These are phyloP conservation scores for Bombyx mori DNA, from an alignment of 1,140 invertebrate genomes.

Conservation along the genomic window DNA sequence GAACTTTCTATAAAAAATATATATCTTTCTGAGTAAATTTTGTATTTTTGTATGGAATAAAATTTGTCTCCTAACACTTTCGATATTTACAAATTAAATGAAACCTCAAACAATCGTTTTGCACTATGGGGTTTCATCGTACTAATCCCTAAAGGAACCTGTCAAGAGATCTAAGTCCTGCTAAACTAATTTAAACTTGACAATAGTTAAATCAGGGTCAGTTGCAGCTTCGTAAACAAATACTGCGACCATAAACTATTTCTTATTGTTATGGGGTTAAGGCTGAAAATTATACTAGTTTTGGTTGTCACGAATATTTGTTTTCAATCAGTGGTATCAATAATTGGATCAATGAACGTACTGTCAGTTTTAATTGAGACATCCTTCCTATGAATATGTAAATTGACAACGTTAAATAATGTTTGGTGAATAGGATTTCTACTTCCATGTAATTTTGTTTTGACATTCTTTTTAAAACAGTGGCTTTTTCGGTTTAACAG, in stretches of 20 bases:
- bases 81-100: too few species aligned
- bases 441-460: too few species aligned
- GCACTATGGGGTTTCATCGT: too few species aligned
- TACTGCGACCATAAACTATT: not conserved
- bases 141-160: conserved; percentile 12
- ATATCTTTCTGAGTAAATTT: too few species aligned
- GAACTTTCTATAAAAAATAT: too few species aligned
- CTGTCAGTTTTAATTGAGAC: conserved; percentile 40
- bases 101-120: too few species aligned
- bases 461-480: too few species aligned
- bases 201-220: conserved; percentile 37
- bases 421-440: too few species aligned
- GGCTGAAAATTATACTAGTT: conserved; percentile 8
- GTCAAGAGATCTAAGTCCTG: conserved; percentile 14
- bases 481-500: too few species aligned
- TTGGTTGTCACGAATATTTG: conserved; percentile 23
- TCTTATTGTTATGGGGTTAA: conserved; percentile 6
- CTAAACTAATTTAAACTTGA: conserved; percentile 44
- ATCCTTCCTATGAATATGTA: conserved; percentile 3
- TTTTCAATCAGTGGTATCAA: conserved; percentile 35
- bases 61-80: not conserved
- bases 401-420: not conserved
- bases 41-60: not conserved
- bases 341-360: conserved; percentile 33
- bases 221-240: conserved; percentile 2